Conservation (phyloP, 2,113 vertebrate genomes). For the Pituophis catenifer region DNA sequence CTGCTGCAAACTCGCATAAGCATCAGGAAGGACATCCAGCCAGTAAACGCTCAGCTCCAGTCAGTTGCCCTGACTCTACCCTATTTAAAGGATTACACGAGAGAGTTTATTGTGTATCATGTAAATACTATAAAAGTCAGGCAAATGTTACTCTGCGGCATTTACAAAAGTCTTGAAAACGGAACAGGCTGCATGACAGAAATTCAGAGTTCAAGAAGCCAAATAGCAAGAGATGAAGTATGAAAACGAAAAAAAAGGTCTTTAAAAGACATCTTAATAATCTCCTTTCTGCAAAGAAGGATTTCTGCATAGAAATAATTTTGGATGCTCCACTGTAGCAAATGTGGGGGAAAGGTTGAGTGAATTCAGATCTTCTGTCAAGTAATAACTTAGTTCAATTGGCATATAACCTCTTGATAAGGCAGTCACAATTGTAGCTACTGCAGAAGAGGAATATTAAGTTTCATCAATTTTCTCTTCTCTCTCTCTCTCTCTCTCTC, state of each 20-base stretch:
- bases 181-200: background rate
- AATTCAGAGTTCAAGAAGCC: background rate
- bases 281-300: background rate
- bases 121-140: background rate
- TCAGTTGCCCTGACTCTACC: background rate
- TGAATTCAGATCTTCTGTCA: background rate
- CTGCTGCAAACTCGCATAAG: background rate
- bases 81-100: no score
- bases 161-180: background rate
- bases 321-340: background rate
- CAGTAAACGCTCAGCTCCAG: background rate
- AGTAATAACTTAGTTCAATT: background rate
- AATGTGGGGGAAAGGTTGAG: background rate
- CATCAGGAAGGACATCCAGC: background rate
- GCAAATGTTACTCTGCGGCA: background rate
- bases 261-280: background rate
- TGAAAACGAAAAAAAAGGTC: no score
- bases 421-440: background rate
- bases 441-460: background rate
- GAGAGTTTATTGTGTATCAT: background rate
- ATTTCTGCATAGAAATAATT: background rate
- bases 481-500: no score
- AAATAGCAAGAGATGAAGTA: background rate
- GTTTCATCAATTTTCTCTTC: background rate
- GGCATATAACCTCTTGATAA: background rate